Conservation (phyloP, 2,888 invertebrate genomes). For the Phengaris alcon region DNA sequence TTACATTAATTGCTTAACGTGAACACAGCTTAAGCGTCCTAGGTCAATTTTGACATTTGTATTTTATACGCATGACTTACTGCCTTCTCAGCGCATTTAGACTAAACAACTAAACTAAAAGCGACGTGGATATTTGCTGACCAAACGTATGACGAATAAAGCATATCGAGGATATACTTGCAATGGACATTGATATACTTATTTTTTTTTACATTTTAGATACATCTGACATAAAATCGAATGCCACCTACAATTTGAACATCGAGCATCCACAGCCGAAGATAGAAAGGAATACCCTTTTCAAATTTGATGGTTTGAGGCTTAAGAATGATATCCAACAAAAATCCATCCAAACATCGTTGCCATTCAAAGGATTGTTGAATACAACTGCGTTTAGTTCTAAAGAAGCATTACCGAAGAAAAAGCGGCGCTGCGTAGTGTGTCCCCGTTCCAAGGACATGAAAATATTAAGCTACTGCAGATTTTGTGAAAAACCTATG, state of each 20-base stretch:
- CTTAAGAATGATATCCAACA: background rate
- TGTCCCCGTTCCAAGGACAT: constrained; percentile 4
- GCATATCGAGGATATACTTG: too few relatives aligned
- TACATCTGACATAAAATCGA: background rate
- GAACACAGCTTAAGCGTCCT: too few relatives aligned
- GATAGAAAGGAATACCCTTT: background rate
- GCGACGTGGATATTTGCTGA: too few relatives aligned
- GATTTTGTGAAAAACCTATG: background rate
- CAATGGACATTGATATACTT: background rate
- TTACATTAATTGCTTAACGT: too few relatives aligned
- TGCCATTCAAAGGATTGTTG: background rate
- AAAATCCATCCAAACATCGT: background rate
- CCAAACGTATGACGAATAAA: too few relatives aligned
- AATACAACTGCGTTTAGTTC: background rate
- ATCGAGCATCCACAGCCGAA: background rate
- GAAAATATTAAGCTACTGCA: background rate
- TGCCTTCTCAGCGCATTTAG: too few relatives aligned
- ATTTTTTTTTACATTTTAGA: background rate
- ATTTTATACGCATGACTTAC: too few relatives aligned
- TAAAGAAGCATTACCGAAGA: background rate
- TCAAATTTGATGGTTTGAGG: background rate
- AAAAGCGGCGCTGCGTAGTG: background rate
- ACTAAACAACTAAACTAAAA: too few relatives aligned
- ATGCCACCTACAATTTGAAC: background rate
- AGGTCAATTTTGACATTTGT: too few relatives aligned